Base-by-base conservation (phyloP, 2,113 vertebrate genomes). In the Mustela nigripes region DNA sequence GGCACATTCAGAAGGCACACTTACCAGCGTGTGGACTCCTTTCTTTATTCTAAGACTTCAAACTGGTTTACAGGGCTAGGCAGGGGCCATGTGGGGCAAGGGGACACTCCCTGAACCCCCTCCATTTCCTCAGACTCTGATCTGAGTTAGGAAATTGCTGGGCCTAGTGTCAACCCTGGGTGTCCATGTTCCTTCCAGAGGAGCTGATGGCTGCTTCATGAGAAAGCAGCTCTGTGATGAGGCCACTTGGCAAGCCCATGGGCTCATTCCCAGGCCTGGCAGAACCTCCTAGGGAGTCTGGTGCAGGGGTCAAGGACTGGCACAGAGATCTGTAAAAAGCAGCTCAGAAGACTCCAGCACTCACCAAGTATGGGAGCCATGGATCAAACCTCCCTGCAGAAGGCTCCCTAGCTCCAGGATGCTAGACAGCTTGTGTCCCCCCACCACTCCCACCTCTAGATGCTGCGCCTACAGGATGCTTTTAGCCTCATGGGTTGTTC, bases 11-110 rank as follows among this genome's bases (percentile, higher is more conserved):
- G 69, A 45, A n/a, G 60, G 31, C 28, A 21, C 3, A 45, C 2
- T 8, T 2, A 50, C 18, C 7, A n/a, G 18, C 0, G 3, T 26
- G 1, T 50, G 22, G 45, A 45, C 48, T 45, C 45, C 6, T 28
- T 45, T 48, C 74, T 84, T 58, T 6, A 1, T 56, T 56, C 11
- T 11, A 33, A 48, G 79, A 80, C 6, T 5, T 58, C 28, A n/a
- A 10, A 21, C 58, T 45, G 9, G n/a, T 5, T 56, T 24, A 65
- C 36, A 36, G 31, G 39, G 21, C 5, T 15, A 18, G 16, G 45
- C 2, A 22, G 9, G 36, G 63, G 14, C 4, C 0, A 33, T n/a
- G 3, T 36, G 14, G 36, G 0, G 6, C 15, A 0, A 31, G n/a
- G 12, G 15, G 26, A 60, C 56, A 36, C 7, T 26, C 26, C n/a